Evolutionary conservation across 2,888 invertebrate species (phyloP).

Genomic region (Camptogramma bilineatum): DNA sequence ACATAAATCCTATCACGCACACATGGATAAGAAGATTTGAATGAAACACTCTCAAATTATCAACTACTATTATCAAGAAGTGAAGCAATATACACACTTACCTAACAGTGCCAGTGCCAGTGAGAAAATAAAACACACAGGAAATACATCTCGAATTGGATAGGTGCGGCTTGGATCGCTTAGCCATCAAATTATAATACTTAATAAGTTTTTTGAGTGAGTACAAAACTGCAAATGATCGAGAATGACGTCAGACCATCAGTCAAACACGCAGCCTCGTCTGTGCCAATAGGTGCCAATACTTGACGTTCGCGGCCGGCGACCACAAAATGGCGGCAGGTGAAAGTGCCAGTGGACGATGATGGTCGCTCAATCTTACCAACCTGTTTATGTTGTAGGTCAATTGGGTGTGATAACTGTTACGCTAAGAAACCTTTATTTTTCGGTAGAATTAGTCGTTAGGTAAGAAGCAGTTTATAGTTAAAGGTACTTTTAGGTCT

Average conservation of each 20-base stretch:
- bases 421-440: conserved; percentile 30
- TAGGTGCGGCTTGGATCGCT: neutral
- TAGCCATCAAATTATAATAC: neutral
- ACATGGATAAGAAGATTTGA: too few species aligned
- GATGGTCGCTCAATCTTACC: conserved; percentile 59
- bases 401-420: conserved; percentile 49
- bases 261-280: conserved; percentile 12
- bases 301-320: conserved; percentile 17
- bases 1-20: too few species aligned
- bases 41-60: too few species aligned
- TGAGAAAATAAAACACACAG: too few species aligned
- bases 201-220: neutral
- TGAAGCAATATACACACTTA: too few species aligned
- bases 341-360: conserved; percentile 77
- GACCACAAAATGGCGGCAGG: conserved; percentile 74
- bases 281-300: conserved; percentile 22
- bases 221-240: neutral
- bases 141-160: too few species aligned
- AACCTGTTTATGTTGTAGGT: conserved; percentile 57
- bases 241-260: conserved; percentile 20
- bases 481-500: neutral
- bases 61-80: too few species aligned
- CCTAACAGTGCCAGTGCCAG: too few species aligned
- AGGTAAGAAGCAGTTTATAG: conserved; percentile 11
- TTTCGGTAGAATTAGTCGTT: conserved; percentile 13